Evolutionary conservation across 2,888 invertebrate species (phyloP).

Genomic region (Cephalotes varians): DNA sequence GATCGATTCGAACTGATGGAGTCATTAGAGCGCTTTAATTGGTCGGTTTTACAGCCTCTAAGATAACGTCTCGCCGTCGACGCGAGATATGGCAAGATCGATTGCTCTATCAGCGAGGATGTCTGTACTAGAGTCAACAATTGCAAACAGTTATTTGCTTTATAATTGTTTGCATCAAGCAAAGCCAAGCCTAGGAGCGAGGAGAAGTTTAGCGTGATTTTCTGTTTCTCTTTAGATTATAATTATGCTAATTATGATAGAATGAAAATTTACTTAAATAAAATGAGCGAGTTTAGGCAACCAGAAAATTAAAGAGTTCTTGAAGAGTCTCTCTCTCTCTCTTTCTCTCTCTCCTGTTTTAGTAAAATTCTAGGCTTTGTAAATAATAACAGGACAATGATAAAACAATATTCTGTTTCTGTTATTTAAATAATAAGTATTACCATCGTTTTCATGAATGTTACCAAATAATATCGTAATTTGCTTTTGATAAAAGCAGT

Average conservation of each 20-base stretch:
- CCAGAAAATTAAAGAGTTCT: background rate
- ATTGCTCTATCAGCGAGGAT: background rate
- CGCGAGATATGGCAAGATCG: background rate
- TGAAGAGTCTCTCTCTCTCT: background rate
- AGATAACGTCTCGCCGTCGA: background rate
- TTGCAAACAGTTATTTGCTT: background rate
- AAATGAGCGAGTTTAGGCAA: background rate
- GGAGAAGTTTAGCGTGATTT: background rate
- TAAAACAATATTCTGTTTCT: background rate
- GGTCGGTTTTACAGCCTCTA: background rate
- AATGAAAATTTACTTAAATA: background rate
- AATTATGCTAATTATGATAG: background rate
- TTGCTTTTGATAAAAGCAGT: background rate
- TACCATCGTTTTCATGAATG: background rate
- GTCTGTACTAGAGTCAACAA: background rate
- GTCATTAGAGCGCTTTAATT: slow-evolving; percentile 7
- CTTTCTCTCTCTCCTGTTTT: background rate
- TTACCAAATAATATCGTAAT: background rate
- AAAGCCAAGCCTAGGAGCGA: background rate
- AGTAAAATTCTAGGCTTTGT: background rate
- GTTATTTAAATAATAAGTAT: background rate
- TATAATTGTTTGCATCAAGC: background rate
- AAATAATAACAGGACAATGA: slow-evolving; percentile 1
- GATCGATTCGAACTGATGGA: background rate
- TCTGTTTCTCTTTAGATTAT: background rate